Evolutionary conservation across 1,140 invertebrate genomes (phyloP), one percentile per base, ranked within the genome.

Genomic region (Anastrepha ludens): DNA sequence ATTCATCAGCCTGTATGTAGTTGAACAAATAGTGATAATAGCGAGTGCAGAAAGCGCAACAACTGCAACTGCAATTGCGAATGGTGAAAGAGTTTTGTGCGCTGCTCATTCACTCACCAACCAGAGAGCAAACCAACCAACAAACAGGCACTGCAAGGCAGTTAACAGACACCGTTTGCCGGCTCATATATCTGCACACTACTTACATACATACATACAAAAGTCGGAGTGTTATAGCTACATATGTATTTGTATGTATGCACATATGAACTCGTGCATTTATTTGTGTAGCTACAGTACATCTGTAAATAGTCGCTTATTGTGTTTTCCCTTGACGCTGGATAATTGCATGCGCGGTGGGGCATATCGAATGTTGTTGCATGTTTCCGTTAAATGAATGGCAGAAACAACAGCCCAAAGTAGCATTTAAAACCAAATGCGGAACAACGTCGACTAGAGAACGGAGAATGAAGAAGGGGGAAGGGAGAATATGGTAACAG

Each of bases 321-420:
- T 60, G 59, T 86, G 59, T 86, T 86, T 55, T 86, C 85, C 55
- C 85, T 62, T 86, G 85, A 86, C 85, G 85, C 85, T 86, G 85
- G 29, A 44, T 86, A 86, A 86, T 86, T 86, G 85, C 85, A 86
- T 86, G 85, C 55, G 85, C 55, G 85, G 85, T 86, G 85, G 85
- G 85, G 85, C 85, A 86, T 86, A 86, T 86, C 85, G 59, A 86
- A 86, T 86, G 58, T 86, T 86, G 85, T 86, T 86, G 85, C 59
- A 62, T 59, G 85, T 86, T 86, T 86, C 85, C 85, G 85, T 86
- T 86, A 86, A 86, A 60, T 17, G 74, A 81, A 86, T 13, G 85
- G 58, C 15, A 60, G 39, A 60, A 86, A 86, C 85, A 62, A 86
- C 5, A 81, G 74, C 59, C 39, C 39, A 86, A 86, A 86, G 59